phyloP scores from a whole-genome alignment of 2,888 invertebrate genomes.

The Sepiola atlantica region DNA sequence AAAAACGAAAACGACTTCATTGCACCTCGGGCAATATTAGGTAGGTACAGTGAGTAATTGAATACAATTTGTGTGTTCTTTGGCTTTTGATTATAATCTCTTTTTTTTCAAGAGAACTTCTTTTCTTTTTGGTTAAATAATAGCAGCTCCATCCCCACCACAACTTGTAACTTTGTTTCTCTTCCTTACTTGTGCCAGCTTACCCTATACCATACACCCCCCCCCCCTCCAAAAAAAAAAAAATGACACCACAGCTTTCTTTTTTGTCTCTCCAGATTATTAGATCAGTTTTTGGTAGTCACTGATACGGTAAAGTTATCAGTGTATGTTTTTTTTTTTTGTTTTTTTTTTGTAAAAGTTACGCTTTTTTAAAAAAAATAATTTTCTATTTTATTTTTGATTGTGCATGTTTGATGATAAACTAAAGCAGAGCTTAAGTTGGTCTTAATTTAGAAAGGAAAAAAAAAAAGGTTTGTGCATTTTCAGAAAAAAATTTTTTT shows the following conservation, averaged over 20 bases:
- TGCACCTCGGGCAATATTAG: no score
- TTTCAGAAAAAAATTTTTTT: no score
- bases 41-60: no score
- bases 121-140: neutral
- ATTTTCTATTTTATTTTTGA: slow-evolving; percentile 41
- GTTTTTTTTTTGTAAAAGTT: slow-evolving; percentile 37
- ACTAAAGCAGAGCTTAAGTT: slow-evolving; percentile 43
- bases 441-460: neutral
- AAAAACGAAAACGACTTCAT: no score
- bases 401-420: slow-evolving; percentile 39
- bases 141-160: neutral
- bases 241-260: slow-evolving; percentile 23
- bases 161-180: neutral
- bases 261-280: slow-evolving; percentile 13
- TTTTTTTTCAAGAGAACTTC: neutral
- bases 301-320: slow-evolving; percentile 38
- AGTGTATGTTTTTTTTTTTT: neutral
- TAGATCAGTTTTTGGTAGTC: slow-evolving; percentile 40
- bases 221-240: neutral
- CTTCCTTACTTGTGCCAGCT: neutral
- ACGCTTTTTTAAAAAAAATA: slow-evolving; percentile 13
- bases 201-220: neutral
- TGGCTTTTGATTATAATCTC: neutral
- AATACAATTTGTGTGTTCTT: neutral
- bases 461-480: neutral